phyloP scores from a whole-genome alignment of 2,888 invertebrate genomes.

The Gortyna flavago region DNA sequence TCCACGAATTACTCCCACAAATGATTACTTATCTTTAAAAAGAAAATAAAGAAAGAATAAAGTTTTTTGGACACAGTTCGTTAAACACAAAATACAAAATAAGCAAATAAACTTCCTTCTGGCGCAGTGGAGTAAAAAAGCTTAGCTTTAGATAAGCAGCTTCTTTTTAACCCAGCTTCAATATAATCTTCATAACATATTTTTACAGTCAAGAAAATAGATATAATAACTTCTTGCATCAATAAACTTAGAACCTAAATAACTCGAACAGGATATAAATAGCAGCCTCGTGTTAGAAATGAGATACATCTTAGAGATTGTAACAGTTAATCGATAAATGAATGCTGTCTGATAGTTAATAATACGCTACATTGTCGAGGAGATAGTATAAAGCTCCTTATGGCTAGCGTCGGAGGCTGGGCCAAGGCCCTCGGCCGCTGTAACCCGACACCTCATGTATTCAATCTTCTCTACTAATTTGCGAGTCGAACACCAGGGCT shows the following conservation, averaged over 20 bases:
- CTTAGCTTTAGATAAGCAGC: neutral
- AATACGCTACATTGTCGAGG: conserved; percentile 59
- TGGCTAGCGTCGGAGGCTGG: conserved; percentile 71
- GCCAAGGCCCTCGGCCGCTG: conserved; percentile 79
- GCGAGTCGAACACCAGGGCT: conserved; percentile 78
- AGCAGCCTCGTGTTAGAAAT: conserved; percentile 40
- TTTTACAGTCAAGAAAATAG: neutral
- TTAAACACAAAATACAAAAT: no score
- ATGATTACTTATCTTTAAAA: no score
- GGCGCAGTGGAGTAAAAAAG: no score
- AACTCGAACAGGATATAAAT: conserved; percentile 46
- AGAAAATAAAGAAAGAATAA: no score
- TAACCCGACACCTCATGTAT: conserved; percentile 87
- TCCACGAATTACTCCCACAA: no score
- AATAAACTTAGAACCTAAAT: conserved; percentile 24
- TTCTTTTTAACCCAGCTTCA: neutral
- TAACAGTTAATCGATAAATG: conserved; percentile 63
- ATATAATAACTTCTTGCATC: conserved; percentile 2
- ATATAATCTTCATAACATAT: neutral
- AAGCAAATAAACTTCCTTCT: no score
- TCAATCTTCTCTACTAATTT: conserved; percentile 86
- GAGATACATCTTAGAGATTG: conserved; percentile 49
- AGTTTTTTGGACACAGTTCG: no score
- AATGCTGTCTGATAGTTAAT: conserved; percentile 52
- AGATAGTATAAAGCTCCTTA: conserved; percentile 61